Evolutionary conservation across 2,113 vertebrate genomes (phyloP).

Genomic region (Callaeas wilsoni): DNA sequence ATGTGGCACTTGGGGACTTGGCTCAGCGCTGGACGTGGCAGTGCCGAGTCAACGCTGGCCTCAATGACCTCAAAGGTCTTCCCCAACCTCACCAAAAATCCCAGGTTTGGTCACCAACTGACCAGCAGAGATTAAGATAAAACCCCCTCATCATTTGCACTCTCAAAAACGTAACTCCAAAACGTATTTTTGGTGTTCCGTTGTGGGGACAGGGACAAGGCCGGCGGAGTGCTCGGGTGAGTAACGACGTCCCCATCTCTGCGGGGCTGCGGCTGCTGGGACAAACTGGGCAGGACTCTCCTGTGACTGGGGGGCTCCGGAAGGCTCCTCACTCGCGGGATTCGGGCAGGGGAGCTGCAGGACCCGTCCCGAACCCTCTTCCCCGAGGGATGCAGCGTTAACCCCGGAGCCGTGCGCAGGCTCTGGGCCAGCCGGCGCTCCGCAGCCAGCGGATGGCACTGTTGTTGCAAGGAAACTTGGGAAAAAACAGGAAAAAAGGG

Average conservation of each 20-base stretch:
- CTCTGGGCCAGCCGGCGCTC: neutral
- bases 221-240: too few relatives aligned
- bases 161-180: rapidly evolving
- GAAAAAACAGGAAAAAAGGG: rapidly evolving
- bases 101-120: neutral
- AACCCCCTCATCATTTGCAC: neutral
- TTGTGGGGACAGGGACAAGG: neutral
- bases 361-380: neutral
- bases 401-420: neutral
- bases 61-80: neutral
- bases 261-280: neutral
- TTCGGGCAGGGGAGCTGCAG: neutral
- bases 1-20: neutral
- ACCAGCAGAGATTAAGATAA: neutral
- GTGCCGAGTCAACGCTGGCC: neutral
- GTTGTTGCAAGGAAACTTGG: conserved; percentile 21
- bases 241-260: too few relatives aligned
- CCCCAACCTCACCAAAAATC: neutral
- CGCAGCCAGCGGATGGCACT: conserved; percentile 40
- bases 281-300: neutral
- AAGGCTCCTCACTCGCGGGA: rapidly evolving
- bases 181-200: rapidly evolving
- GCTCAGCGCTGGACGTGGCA: too few relatives aligned
- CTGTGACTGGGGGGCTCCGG: neutral
- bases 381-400: rapidly evolving